phyloP scores from a whole-genome alignment of 2,888 invertebrate species.

The Herminia tarsipennalis region DNA sequence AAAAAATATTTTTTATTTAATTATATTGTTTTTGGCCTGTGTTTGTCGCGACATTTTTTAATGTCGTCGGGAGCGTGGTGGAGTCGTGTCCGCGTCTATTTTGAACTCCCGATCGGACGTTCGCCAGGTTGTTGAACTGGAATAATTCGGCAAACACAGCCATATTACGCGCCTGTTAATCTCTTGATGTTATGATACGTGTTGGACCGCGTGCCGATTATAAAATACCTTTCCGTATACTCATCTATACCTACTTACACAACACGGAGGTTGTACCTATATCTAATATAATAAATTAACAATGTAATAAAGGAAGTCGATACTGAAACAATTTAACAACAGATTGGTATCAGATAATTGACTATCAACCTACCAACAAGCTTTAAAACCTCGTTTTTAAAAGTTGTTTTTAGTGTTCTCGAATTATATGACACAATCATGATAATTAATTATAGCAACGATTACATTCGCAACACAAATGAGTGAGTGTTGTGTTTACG shows the following conservation, averaged over 20 bases:
- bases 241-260: constrained; percentile 17
- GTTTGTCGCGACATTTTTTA: constrained; percentile 49
- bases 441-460: constrained; percentile 66
- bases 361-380: constrained; percentile 29
- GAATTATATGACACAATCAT: constrained; percentile 56
- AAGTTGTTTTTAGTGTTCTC: constrained; percentile 40
- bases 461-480: constrained; percentile 72
- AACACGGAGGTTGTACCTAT: constrained; percentile 6
- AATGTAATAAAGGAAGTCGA: constrained; percentile 29
- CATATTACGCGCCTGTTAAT: constrained; percentile 79
- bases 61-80: constrained; percentile 60
- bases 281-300: constrained; percentile 24
- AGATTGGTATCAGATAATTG: constrained; percentile 41
- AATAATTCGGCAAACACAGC: constrained; percentile 84
- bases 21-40: constrained; percentile 15
- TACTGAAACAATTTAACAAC: constrained; percentile 32
- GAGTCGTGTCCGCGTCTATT: constrained; percentile 78
- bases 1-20: constrained; percentile 18
- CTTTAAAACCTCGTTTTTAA: constrained; percentile 37
- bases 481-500: constrained; percentile 73
- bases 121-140: constrained; percentile 84
- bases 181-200: constrained; percentile 66
- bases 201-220: constrained; percentile 55
- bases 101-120: constrained; percentile 79
- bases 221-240: constrained; percentile 50